Evolutionary conservation across 2,888 invertebrate genomes (phyloP), one percentile per base, ranked within the genome.

Genomic region (Campoplex nolae): DNA sequence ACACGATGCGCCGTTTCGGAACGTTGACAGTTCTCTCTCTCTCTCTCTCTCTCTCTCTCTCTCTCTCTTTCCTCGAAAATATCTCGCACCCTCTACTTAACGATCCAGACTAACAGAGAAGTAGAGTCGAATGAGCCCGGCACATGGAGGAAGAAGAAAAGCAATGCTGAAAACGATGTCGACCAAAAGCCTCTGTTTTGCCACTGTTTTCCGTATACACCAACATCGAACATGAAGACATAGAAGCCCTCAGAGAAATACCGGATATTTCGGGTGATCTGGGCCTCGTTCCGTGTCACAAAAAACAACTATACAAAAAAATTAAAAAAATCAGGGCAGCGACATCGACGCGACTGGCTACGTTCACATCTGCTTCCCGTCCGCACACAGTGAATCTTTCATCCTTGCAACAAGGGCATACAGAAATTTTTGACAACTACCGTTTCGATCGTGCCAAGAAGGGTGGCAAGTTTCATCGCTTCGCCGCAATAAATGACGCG

Each of bases 251-350:
- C 28, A 28, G 67, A 75, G 74, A 76, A 84, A 75, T 78, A 87
- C 84, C 84, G 84, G 84, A 84, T 87, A 87, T 87, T 87, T 87
- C 75, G 78, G 87, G 82, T 84, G 76, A 84, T 68, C 82, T 70
- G 78, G 45, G 67, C 76, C 35, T 35, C 76, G 79, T 83, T 86
- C 65, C 78, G 78, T 56, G 54, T 32, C 67, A 42, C 35, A 56
- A 76, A 81, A 76, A 80, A 42, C 70, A 70, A 78, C 28, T 11
- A 18, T 11, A 4, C 9, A 51, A 23, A 73, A 38, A 54, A 75
- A 23, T 23, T 23, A 23, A 23, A 23, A 67, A 58, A 51, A 23
- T 11, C 18, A 54, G 45, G 18, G 62, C 81, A 81, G 62, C 32
- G n/a, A 80, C 73, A 51, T 67, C 74, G 65, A 45, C 71, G 38